Evolutionary conservation across 2,797 vertebrate species (phyloP).

Genomic region (Adrianichthys oophorus): DNA sequence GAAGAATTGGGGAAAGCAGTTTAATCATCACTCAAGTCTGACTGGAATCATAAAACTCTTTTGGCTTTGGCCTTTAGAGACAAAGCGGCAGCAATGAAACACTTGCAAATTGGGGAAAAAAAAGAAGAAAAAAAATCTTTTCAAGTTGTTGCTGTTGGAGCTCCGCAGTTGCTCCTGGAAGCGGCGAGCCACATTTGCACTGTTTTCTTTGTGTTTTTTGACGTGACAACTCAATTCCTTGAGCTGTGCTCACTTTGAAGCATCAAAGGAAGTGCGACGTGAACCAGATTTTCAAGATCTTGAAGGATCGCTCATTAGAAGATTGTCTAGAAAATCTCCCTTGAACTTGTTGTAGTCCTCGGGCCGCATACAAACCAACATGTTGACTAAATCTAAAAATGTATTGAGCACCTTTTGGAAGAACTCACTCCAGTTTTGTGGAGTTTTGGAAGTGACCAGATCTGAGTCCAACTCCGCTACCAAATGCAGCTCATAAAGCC

Average conservation of each 20-base stretch:
- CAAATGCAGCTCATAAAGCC: slow-evolving; percentile 24
- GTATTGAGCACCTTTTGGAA: too few relatives aligned
- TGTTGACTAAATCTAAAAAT: too few relatives aligned
- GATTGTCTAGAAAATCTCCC: background rate
- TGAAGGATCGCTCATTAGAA: background rate
- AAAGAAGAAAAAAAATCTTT: slow-evolving; percentile 14
- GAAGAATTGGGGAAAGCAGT: slow-evolving; percentile 76
- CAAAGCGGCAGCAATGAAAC: slow-evolving; percentile 42
- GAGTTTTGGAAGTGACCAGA: slow-evolving; percentile 25
- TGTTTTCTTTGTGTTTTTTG: slow-evolving; percentile 12
- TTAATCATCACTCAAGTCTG: slow-evolving; percentile 78
- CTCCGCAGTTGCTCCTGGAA: slow-evolving; percentile 23
- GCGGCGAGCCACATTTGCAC: slow-evolving; percentile 7
- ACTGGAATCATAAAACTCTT: slow-evolving; percentile 75
- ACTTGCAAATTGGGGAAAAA: slow-evolving; percentile 54
- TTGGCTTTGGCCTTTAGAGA: slow-evolving; percentile 62
- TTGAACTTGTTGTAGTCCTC: too few relatives aligned
- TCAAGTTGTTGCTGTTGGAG: slow-evolving; percentile 54
- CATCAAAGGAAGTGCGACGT: background rate
- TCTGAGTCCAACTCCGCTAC: slow-evolving; percentile 27
- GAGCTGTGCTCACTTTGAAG: slow-evolving; percentile 3
- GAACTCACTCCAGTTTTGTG: too few relatives aligned
- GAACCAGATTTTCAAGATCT: background rate
- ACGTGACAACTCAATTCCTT: slow-evolving; percentile 42
- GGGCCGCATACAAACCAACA: too few relatives aligned